A percentile compares a stretch with the other conserved stretches of the same genome.
phyloP scores from a whole-genome alignment of 2,113 vertebrate genomes.

The Columba janthina region DNA sequence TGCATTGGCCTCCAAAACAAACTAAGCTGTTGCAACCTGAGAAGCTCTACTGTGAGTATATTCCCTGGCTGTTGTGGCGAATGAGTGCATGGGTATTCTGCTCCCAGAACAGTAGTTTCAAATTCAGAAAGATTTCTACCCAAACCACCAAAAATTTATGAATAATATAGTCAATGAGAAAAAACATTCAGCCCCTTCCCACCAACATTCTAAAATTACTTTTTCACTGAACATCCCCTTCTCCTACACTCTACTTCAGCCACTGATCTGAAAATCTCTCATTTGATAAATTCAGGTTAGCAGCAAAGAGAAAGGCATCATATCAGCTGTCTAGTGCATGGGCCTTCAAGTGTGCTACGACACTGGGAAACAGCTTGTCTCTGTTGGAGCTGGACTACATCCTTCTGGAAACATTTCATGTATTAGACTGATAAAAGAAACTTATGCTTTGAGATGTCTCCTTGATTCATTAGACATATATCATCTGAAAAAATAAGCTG shows the following conservation, averaged over 20 bases:
- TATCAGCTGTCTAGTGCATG: neutral
- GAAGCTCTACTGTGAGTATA: neutral
- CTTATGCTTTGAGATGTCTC: neutral
- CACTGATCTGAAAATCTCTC: neutral
- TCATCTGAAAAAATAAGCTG: neutral
- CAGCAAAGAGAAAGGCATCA: neutral
- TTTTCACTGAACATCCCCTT: neutral
- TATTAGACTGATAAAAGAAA: neutral
- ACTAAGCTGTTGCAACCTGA: neutral
- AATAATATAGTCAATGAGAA: neutral
- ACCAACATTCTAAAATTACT: neutral
- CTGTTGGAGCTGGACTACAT: neutral
- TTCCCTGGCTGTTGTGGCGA: neutral
- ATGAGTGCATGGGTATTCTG: neutral
- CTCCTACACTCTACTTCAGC: neutral
- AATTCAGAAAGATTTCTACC: neutral
- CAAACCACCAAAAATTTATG: neutral
- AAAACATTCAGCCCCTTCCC: neutral
- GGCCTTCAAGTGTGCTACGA: neutral
- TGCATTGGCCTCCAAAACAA: constrained; percentile 31
- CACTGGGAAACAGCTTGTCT: neutral
- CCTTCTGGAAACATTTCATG: neutral
- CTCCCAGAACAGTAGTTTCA: neutral
- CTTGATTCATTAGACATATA: neutral
- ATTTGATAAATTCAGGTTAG: neutral